Conservation (phyloP, 2,888 invertebrate species). For the Pycnomerus fuliginosus region DNA sequence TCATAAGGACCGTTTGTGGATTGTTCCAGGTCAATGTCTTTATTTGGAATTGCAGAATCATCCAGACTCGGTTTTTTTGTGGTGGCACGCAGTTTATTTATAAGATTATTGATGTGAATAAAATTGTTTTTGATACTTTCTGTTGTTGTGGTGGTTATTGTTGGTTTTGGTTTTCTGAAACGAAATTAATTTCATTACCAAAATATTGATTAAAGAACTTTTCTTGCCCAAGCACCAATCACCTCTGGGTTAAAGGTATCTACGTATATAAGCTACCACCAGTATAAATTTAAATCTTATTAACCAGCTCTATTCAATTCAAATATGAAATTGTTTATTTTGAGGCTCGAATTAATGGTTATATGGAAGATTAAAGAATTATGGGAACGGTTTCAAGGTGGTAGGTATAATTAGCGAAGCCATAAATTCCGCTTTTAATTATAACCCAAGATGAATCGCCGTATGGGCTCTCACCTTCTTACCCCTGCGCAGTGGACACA, state of each 20-base stretch:
- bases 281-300: constrained; percentile 2
- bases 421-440: no score
- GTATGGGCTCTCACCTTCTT: constrained; percentile 71
- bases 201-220: neutral
- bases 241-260: constrained; percentile 42
- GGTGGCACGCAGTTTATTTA: constrained; percentile 28
- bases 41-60: constrained; percentile 39
- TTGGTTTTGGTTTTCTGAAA: constrained; percentile 59
- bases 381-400: neutral
- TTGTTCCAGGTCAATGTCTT: constrained; percentile 38
- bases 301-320: constrained; percentile 18
- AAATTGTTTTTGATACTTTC: constrained; percentile 32
- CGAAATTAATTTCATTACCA: constrained; percentile 1
- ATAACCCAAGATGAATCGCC: constrained; percentile 43
- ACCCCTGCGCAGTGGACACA: constrained; percentile 88
- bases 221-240: constrained; percentile 41
- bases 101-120: constrained; percentile 27
- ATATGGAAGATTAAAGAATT: constrained; percentile 2
- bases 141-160: constrained; percentile 60
- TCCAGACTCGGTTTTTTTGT: constrained; percentile 29
- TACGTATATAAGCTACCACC: constrained; percentile 17
- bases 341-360: constrained; percentile 2
- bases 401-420: constrained; percentile 11
- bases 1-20: constrained; percentile 66
- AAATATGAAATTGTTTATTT: constrained; percentile 10